Evolutionary conservation across 2,113 vertebrate genomes (phyloP).

Genomic region (Paedocypris sp.): DNA sequence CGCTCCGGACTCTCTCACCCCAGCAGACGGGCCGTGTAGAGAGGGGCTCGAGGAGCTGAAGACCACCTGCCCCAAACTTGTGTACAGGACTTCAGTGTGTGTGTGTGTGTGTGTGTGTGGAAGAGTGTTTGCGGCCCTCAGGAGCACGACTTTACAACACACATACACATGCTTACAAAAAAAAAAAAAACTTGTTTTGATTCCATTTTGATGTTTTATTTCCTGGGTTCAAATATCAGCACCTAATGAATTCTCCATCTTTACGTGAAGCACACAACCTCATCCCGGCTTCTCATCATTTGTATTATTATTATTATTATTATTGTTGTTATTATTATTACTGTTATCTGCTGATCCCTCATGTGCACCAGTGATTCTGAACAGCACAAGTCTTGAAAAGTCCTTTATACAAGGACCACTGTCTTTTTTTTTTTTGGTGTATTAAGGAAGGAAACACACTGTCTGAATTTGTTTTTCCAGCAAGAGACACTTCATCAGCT

Average conservation of each 20-base stretch:
- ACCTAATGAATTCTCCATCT: background rate
- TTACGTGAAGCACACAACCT: slow-evolving; percentile 12
- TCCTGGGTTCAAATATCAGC: slow-evolving; percentile 10
- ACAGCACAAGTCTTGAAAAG: slow-evolving; percentile 33
- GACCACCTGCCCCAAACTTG: background rate
- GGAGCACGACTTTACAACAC: background rate
- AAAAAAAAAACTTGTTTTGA: slow-evolving; percentile 28
- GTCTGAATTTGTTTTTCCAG: slow-evolving; percentile 14
- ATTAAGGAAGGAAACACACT: no score
- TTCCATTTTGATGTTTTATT: slow-evolving; percentile 19
- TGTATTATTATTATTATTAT: slow-evolving; percentile 33
- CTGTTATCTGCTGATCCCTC: slow-evolving; percentile 19
- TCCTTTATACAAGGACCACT: no score
- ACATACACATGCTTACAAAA: slow-evolving; percentile 34
- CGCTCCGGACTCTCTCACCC: background rate
- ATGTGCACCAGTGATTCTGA: slow-evolving; percentile 27
- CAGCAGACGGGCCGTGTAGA: slow-evolving; percentile 1
- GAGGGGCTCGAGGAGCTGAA: slow-evolving; percentile 3
- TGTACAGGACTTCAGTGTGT: slow-evolving; percentile 31
- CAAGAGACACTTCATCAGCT: slow-evolving; percentile 13
- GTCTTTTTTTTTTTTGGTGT: no score
- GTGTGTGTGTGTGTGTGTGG: slow-evolving; percentile 4
- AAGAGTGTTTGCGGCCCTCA: background rate
- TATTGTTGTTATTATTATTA: slow-evolving; percentile 33
- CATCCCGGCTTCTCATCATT: slow-evolving; percentile 15